Conservation (phyloP, 1,140 invertebrate genomes). For the Thereuonema tuberculata region DNA sequence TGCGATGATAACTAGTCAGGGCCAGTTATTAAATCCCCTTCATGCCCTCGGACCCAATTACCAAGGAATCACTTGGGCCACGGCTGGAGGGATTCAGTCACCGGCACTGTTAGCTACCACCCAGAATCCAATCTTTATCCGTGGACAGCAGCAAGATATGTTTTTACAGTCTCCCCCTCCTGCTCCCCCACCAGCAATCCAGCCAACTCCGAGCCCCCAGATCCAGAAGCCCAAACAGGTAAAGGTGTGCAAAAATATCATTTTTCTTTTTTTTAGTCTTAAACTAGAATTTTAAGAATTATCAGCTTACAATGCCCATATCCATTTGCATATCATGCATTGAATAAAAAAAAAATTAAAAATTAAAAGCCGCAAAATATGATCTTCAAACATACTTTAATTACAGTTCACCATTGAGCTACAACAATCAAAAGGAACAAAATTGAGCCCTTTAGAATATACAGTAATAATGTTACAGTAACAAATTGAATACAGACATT, state of each 20-base stretch:
- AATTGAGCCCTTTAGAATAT: too few relatives aligned
- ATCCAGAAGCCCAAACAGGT: slow-evolving; percentile 3
- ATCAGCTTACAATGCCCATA: too few relatives aligned
- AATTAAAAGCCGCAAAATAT: too few relatives aligned
- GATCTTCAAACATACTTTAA: too few relatives aligned
- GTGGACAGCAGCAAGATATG: slow-evolving; percentile 62
- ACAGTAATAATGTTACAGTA: too few relatives aligned
- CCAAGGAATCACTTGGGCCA: slow-evolving; percentile 45
- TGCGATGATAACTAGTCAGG: slow-evolving; percentile 23
- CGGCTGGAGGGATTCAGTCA: slow-evolving; percentile 38
- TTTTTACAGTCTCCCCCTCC: slow-evolving; percentile 68
- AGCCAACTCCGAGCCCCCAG: slow-evolving; percentile 14
- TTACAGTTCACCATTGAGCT: too few relatives aligned
- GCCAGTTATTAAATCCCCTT: slow-evolving; percentile 18
- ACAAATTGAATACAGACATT: too few relatives aligned
- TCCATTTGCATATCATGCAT: too few relatives aligned
- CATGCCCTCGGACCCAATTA: slow-evolving; percentile 43
- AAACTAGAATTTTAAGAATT: too few relatives aligned
- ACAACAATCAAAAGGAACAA: too few relatives aligned
- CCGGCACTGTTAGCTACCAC: slow-evolving; percentile 44
- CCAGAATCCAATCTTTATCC: slow-evolving; percentile 68
- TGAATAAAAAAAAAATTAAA: too few relatives aligned
- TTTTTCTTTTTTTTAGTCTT: too few relatives aligned
- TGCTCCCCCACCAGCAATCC: slow-evolving; percentile 22
- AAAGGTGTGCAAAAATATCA: slow-evolving; percentile 2